Evolutionary conservation across 2,888 invertebrate species (phyloP).

Genomic region (Chouioia cunea): DNA sequence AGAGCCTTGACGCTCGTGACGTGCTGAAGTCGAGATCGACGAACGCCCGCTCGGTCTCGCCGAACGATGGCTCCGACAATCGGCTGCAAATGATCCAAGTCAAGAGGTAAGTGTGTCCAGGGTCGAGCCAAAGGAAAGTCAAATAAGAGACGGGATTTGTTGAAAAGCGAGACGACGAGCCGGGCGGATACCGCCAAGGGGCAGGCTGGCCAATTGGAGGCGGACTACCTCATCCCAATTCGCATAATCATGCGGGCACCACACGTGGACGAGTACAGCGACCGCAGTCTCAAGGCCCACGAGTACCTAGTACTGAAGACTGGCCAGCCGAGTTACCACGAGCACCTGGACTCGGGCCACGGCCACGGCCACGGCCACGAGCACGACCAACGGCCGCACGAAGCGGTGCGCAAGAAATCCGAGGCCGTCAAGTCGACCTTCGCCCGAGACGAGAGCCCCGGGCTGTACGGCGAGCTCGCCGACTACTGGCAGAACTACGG

Average conservation of each 20-base stretch:
- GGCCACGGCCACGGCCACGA: neutral
- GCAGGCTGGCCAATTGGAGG: neutral
- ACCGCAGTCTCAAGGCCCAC: conserved; percentile 52
- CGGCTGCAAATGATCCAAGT: conserved; percentile 19
- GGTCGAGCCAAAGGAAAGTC: neutral
- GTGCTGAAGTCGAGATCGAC: conserved; percentile 38
- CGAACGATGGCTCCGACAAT: conserved; percentile 24
- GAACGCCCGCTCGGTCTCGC: conserved; percentile 37
- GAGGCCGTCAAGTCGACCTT: conserved; percentile 48
- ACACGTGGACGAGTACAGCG: conserved; percentile 56
- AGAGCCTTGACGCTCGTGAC: conserved; percentile 29
- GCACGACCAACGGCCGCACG: conserved; percentile 19
- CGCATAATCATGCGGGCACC: conserved; percentile 63
- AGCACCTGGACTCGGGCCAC: conserved; percentile 52
- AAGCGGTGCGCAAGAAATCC: conserved; percentile 32
- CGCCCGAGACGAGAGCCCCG: conserved; percentile 58
- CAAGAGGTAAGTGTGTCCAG: conserved; percentile 11
- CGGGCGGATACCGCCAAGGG: neutral
- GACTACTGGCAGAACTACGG: conserved; percentile 57
- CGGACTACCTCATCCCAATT: conserved; percentile 52
- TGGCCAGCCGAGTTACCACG: conserved; percentile 56
- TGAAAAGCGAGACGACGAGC: conserved; percentile 6
- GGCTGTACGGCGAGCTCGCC: conserved; percentile 60
- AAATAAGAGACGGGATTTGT: neutral
- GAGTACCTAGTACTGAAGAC: conserved; percentile 59